Percentiles rank a stretch among this genome's conserved stretches.
Evolutionary conservation across 2,797 vertebrate species (phyloP).

Genomic region (Sebastes nivosus): DNA sequence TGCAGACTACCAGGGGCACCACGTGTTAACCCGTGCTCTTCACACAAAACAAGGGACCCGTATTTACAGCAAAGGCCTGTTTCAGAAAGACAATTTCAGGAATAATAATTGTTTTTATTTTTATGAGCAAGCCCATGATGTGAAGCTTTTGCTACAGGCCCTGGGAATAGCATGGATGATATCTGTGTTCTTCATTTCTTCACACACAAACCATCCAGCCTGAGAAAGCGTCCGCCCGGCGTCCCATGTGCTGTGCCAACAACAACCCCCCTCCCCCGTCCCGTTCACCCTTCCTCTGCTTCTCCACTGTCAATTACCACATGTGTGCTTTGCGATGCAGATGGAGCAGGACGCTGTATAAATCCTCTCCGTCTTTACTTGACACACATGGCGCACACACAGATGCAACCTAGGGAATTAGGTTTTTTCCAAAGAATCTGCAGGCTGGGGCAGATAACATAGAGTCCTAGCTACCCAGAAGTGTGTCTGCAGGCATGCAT

Average conservation of each 20-base stretch:
- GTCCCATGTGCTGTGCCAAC: constrained; percentile 42
- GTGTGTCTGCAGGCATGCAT: constrained; percentile 75
- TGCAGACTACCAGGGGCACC: background rate
- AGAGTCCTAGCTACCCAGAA: constrained; percentile 63
- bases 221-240: constrained; percentile 24
- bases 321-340: constrained; percentile 71
- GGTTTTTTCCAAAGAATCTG: constrained; percentile 61
- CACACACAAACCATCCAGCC: constrained; percentile 9
- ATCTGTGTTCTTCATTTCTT: constrained; percentile 30
- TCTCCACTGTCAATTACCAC: constrained; percentile 58
- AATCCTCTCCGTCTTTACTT: constrained; percentile 55
- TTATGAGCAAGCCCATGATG: background rate
- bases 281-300: constrained; percentile 9
- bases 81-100: background rate
- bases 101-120: background rate
- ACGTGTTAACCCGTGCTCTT: background rate
- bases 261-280: too few relatives aligned
- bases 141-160: background rate
- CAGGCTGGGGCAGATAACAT: constrained; percentile 72
- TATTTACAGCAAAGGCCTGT: background rate
- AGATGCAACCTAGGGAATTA: constrained; percentile 61
- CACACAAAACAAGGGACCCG: background rate
- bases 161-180: background rate
- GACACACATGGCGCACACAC: constrained; percentile 3
- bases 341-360: constrained; percentile 57